Evolutionary conservation across 2,888 invertebrate genomes (phyloP).

Genomic region (Chesias legatella): DNA sequence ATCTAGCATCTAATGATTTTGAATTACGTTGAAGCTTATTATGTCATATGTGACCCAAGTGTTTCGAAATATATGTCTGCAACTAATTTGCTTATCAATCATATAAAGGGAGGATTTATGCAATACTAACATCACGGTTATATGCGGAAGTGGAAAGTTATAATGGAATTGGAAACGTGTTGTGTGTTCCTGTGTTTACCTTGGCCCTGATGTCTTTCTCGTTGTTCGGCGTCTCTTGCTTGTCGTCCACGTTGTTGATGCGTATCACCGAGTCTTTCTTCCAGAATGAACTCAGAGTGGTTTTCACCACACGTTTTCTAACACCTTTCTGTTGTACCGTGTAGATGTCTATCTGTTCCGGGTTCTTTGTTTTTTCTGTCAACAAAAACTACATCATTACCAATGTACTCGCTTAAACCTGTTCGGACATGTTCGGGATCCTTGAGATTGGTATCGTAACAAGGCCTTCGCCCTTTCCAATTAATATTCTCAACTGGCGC

Average conservation of each 20-base stretch:
- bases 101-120: conserved; percentile 11
- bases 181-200: conserved; percentile 57
- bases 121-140: conserved; percentile 4
- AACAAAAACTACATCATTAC: conserved; percentile 35
- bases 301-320: conserved; percentile 81
- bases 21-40: conserved; percentile 32
- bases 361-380: conserved; percentile 87
- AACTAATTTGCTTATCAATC: conserved; percentile 21
- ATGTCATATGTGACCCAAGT: conserved; percentile 30
- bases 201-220: conserved; percentile 86
- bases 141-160: conserved; percentile 6
- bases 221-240: conserved; percentile 83
- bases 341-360: conserved; percentile 85
- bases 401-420: conserved; percentile 8
- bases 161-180: conserved; percentile 64
- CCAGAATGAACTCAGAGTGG: conserved; percentile 85
- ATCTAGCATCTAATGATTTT: conserved; percentile 32
- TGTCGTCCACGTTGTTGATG: conserved; percentile 87
- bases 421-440: conserved; percentile 22
- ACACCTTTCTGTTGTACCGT: conserved; percentile 82
- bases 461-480: conserved; percentile 42
- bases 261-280: conserved; percentile 83
- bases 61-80: conserved; percentile 28
- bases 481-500: conserved; percentile 26
- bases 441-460: conserved; percentile 23